A percentile compares a stretch with the other conserved stretches of the same genome.
These are phyloP conservation scores for Pseudotriccus pelzelni DNA, from an alignment of 2,797 vertebrate genomes.

Conservation along the genomic window DNA sequence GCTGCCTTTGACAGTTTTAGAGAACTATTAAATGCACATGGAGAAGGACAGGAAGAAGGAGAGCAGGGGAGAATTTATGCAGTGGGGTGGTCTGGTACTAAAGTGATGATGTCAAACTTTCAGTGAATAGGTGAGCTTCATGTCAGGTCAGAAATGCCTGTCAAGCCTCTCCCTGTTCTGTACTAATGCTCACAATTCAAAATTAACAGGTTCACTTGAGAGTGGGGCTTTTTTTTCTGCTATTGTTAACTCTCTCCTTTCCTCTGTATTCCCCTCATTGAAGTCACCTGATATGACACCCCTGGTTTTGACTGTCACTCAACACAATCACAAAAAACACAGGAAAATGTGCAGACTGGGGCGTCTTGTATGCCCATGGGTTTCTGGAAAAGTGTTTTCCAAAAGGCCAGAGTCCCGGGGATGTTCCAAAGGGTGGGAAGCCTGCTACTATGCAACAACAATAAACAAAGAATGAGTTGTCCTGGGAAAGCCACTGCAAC, in stretches of 20 bases:
- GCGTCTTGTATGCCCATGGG: too few relatives aligned
- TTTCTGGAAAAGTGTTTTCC: neutral
- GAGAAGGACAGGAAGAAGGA: neutral
- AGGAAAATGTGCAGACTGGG: neutral
- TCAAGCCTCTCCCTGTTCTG: neutral
- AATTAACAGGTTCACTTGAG: neutral
- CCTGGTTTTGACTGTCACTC: neutral
- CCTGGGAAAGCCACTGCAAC: neutral
- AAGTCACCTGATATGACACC: neutral
- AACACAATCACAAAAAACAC: neutral
- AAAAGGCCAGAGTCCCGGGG: neutral
- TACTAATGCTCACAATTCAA: neutral
- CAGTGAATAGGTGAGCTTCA: neutral
- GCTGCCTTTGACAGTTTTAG: neutral
- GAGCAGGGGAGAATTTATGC: neutral
- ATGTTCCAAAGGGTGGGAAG: neutral
- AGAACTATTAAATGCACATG: neutral
- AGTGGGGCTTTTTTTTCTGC: neutral
- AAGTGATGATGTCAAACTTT: neutral
- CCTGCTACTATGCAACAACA: neutral
- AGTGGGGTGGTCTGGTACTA: neutral
- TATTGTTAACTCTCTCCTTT: neutral
- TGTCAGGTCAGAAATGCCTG: neutral
- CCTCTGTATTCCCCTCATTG: neutral
- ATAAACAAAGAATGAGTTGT: neutral